Evolutionary conservation across 2,113 vertebrate species (phyloP).

Genomic region (Odobenus rosmarus): DNA sequence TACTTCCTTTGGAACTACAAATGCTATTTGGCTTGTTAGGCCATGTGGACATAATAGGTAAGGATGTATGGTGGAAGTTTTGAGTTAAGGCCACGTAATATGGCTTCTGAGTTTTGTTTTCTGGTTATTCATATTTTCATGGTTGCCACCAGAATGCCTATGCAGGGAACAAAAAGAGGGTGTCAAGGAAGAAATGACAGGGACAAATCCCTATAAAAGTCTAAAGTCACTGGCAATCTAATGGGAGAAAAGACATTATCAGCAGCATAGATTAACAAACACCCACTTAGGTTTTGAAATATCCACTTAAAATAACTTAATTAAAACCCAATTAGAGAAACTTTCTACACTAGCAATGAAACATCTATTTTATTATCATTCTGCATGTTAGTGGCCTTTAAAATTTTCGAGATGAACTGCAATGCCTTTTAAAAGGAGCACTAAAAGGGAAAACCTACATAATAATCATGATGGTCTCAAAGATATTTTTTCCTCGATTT

Average conservation of each 20-base stretch:
- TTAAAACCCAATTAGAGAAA: slow-evolving; percentile 63
- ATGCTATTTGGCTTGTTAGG: neutral
- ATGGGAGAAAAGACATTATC: slow-evolving; percentile 56
- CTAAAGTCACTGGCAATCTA: slow-evolving; percentile 5
- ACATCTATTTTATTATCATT: slow-evolving; percentile 50
- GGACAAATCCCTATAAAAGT: neutral
- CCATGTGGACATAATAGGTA: neutral
- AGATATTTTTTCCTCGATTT: slow-evolving; percentile 21
- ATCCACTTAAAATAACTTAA: slow-evolving; percentile 63
- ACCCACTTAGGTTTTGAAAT: slow-evolving; percentile 66
- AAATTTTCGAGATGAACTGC: slow-evolving; percentile 48
- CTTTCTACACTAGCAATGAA: slow-evolving; percentile 54
- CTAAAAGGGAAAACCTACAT: neutral
- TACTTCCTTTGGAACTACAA: neutral
- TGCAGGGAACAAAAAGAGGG: neutral
- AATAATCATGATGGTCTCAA: neutral
- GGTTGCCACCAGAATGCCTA: neutral
- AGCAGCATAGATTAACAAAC: slow-evolving; percentile 37
- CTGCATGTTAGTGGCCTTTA: slow-evolving; percentile 44
- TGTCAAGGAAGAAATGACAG: neutral
- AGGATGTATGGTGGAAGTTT: neutral
- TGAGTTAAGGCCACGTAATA: neutral
- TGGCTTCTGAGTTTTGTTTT: neutral
- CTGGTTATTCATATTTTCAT: neutral
- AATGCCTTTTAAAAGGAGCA: slow-evolving; percentile 9